A percentile compares a stretch with the other conserved stretches of the same genome.
Conservation (phyloP, 1,140 invertebrate species). For the Drosophila nigrodunni region DNA sequence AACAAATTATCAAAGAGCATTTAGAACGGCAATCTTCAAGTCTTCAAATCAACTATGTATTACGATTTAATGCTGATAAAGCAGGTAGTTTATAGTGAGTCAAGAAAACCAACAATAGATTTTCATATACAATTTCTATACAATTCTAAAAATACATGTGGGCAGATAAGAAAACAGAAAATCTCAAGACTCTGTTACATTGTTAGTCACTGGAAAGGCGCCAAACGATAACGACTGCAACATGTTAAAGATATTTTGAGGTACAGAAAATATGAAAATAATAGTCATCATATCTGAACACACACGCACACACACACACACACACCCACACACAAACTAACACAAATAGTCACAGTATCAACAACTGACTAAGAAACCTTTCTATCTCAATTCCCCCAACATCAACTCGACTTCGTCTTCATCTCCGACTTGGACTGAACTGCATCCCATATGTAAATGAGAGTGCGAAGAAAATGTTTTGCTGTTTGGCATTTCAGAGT, state of each 20-base stretch:
- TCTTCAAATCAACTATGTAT: too few relatives aligned
- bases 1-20: too few relatives aligned
- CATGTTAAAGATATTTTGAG: background rate
- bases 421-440: background rate
- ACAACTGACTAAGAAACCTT: conserved; percentile 19
- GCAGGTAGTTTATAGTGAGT: background rate
- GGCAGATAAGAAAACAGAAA: background rate
- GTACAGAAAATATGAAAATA: conserved; percentile 2
- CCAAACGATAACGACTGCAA: background rate
- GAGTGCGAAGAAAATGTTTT: conserved; percentile 48
- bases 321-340: background rate
- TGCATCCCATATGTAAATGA: conserved; percentile 66
- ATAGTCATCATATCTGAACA: conserved; percentile 4
- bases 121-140: background rate
- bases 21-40: too few relatives aligned
- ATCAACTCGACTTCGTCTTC: too few relatives aligned
- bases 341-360: conserved; percentile 5
- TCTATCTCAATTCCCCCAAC: conserved; percentile 19
- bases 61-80: conserved; percentile 1
- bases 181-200: background rate
- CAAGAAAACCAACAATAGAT: background rate
- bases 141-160: conserved; percentile 10
- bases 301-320: background rate
- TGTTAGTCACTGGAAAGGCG: background rate
- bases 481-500: conserved; percentile 40